Conservation (phyloP, 2,113 vertebrate species). For the Pseudorhombus dupliciocellatus region DNA sequence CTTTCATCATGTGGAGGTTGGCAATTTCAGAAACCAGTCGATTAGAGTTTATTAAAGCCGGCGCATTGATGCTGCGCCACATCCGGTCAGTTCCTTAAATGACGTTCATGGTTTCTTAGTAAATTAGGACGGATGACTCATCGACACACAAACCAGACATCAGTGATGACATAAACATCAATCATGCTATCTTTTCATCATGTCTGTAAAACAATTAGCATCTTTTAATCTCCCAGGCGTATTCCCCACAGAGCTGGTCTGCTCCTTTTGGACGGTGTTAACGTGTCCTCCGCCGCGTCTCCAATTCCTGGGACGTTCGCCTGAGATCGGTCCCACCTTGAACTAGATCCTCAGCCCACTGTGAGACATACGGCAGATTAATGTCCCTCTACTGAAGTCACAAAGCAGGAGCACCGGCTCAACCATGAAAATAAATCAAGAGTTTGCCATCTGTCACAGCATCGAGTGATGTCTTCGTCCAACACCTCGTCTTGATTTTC, state of each 20-base stretch:
- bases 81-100: constrained; percentile 11
- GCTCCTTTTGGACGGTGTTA: constrained; percentile 40
- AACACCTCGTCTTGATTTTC: constrained; percentile 66
- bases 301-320: constrained; percentile 59
- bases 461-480: constrained; percentile 63
- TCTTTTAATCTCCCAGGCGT: no score
- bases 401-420: constrained; percentile 51
- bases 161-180: no score
- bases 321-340: constrained; percentile 73
- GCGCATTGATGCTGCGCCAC: constrained; percentile 34
- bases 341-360: constrained; percentile 69
- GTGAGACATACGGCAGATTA: constrained; percentile 70
- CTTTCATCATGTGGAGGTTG: constrained; percentile 76
- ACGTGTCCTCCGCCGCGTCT: constrained; percentile 39
- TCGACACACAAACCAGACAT: no score
- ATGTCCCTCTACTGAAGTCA: constrained; percentile 72
- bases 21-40: constrained; percentile 70
- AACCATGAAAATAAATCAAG: constrained; percentile 72
- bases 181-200: no score
- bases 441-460: constrained; percentile 68
- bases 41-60: constrained; percentile 66
- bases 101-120: not conserved
- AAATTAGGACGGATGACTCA: not conserved
- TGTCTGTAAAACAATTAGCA: no score
- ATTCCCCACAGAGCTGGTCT: constrained; percentile 10